phyloP scores from a whole-genome alignment of 2,888 invertebrate species.

The Cheilosia variabilis region DNA sequence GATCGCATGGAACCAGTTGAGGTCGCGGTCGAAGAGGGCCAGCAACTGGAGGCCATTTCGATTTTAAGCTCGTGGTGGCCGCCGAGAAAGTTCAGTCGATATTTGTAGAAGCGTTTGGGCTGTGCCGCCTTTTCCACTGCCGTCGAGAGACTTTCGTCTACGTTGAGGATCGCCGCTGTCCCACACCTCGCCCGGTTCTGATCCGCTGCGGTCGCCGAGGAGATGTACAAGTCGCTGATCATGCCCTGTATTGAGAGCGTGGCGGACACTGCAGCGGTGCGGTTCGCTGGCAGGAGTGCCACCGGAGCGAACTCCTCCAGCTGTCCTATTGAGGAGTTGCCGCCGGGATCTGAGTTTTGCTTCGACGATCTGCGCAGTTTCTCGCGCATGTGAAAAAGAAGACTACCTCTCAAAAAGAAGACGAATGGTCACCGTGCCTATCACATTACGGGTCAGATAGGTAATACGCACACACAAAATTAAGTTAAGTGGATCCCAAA shows the following conservation, averaged over 20 bases:
- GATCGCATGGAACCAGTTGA: conserved; percentile 89
- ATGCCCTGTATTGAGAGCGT: conserved; percentile 81
- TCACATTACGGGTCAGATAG: too few relatives aligned
- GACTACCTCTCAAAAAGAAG: too few relatives aligned
- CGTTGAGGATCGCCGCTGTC: conserved; percentile 79
- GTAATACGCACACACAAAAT: too few relatives aligned
- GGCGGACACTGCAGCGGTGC: conserved; percentile 66
- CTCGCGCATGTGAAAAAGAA: conserved; percentile 79
- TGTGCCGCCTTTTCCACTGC: conserved; percentile 80
- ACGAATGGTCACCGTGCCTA: too few relatives aligned
- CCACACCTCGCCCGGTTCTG: conserved; percentile 65
- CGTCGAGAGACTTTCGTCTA: conserved; percentile 80
- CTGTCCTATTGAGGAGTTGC: conserved; percentile 76
- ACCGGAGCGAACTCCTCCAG: conserved; percentile 59
- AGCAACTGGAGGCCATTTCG: conserved; percentile 94
- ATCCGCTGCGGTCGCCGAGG: conserved; percentile 51
- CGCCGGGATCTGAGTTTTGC: conserved; percentile 79
- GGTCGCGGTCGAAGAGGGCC: conserved; percentile 96
- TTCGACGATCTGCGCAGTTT: conserved; percentile 80
- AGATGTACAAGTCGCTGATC: conserved; percentile 78
- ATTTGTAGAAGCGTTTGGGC: conserved; percentile 83
- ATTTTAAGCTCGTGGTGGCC: conserved; percentile 86
- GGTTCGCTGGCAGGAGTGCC: conserved; percentile 38
- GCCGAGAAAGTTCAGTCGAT: conserved; percentile 81
- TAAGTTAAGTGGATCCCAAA: too few relatives aligned